These are phyloP conservation scores for Arenaria interpres DNA, from an alignment of 2,113 vertebrate species.

Conservation along the genomic window DNA sequence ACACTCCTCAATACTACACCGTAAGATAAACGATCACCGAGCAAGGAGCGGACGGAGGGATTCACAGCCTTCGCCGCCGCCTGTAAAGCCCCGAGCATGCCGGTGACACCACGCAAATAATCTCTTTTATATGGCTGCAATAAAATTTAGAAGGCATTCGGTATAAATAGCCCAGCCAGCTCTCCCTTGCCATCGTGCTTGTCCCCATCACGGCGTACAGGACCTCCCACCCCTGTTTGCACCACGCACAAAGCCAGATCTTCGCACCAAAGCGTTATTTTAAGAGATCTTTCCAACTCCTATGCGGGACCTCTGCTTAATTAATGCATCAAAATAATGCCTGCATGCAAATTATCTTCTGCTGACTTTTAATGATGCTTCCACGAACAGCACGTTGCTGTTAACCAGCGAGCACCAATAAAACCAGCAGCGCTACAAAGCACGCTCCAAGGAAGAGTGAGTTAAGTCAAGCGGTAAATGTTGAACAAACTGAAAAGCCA, in stretches of 20 bases:
- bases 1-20: accelerated
- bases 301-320: not conserved
- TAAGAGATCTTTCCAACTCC: not conserved
- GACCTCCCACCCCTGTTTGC: not conserved
- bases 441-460: not conserved
- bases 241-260: not conserved
- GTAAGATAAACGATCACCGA: not conserved
- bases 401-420: not conserved
- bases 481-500: not conserved
- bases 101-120: not conserved
- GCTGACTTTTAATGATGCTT: not conserved
- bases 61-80: not conserved
- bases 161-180: not conserved
- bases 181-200: accelerated
- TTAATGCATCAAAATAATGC: not conserved
- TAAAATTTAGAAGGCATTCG: not conserved
- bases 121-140: not conserved
- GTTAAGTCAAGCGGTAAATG: not conserved
- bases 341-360: not conserved
- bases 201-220: accelerated
- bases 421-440: not conserved
- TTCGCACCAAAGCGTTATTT: not conserved
- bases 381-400: not conserved
- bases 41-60: not conserved
- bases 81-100: not conserved